Evolutionary conservation across 2,113 vertebrate genomes (phyloP), one percentile per base, ranked within the genome.

Genomic region (Rhinoderma darwinii): DNA sequence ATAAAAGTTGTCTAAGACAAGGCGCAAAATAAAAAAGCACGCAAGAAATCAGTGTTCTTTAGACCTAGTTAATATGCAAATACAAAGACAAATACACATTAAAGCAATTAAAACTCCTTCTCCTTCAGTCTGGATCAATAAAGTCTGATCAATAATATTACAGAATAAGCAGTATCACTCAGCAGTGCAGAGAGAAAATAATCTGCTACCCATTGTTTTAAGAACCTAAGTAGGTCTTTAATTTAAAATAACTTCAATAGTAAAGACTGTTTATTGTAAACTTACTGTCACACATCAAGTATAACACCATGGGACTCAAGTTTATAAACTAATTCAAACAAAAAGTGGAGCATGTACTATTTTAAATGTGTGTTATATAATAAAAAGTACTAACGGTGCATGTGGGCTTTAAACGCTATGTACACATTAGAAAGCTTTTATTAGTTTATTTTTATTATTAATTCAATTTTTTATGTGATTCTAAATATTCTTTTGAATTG

Each of bases 11-110:
- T 75, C 43, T 43, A 70, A 50, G 30, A 54, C 43, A 72, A 35
- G 47, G 44, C 25, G 1, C 35, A 8, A 68, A 4, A 43, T 59
- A 61, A 43, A 82, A 66, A 66, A 44, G 30, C 0, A 44, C 54
- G 22, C 44, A 15, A 82, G 37, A 44, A 63, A 82, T 82, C 50
- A n/a, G 51, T 54, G 77, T 56, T 80, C 22, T 59, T 32, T 56
- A 5, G 20, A 59, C 39, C 22, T 39, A 39, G 77, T 80, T 80
- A 59, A 63, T 82, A 61, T 15, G 18, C 37, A 82, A 43, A 44
- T 66, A 66, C 61, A 27, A 82, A 82, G 79, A 82, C 79, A 44
- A 82, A 66, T 61, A 82, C 79, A 82, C 54, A 82, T 82, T 63
- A 43, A 82, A 82, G 79, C 79, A 82, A 63, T 82, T 82, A 43